phyloP scores from a whole-genome alignment of 2,888 invertebrate genomes.

The Nymphalis polychloros region DNA sequence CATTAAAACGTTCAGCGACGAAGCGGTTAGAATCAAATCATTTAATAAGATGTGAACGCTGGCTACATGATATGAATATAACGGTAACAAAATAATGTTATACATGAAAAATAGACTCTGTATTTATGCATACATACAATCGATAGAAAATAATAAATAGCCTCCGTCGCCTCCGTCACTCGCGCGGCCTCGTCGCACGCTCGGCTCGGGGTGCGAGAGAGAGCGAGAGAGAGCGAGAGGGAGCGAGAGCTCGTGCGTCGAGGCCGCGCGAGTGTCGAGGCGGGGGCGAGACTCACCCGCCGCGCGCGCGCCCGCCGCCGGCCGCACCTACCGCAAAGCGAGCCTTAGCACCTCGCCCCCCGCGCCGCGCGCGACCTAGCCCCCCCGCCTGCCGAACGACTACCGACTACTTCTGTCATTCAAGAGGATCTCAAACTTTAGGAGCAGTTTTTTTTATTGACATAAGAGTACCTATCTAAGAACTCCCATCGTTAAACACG shows the following conservation, averaged over 20 bases:
- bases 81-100: constrained; percentile 10
- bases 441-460: no score
- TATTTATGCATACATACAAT: constrained; percentile 27
- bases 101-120: constrained; percentile 20
- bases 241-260: constrained; percentile 16
- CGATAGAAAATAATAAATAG: constrained; percentile 20
- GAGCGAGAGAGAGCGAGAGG: constrained; percentile 7
- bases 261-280: constrained; percentile 18
- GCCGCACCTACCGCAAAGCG: constrained; percentile 36
- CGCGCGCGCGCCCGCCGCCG: constrained; percentile 20
- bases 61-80: constrained; percentile 6
- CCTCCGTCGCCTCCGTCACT: constrained; percentile 24
- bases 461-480: not conserved
- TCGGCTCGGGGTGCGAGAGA: not conserved
- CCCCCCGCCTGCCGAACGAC: not conserved
- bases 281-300: constrained; percentile 18
- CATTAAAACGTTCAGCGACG: constrained; percentile 19
- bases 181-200: constrained; percentile 20
- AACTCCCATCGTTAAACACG: not conserved
- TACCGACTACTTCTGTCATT: no score
- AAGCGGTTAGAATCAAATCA: constrained; percentile 12
- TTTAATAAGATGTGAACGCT: constrained; percentile 12
- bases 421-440: no score
- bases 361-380: constrained; percentile 19
- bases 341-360: constrained; percentile 32